These are phyloP conservation scores for Melanotaenia duboulayi DNA, from an alignment of 2,113 vertebrate genomes.

Conservation along the genomic window DNA sequence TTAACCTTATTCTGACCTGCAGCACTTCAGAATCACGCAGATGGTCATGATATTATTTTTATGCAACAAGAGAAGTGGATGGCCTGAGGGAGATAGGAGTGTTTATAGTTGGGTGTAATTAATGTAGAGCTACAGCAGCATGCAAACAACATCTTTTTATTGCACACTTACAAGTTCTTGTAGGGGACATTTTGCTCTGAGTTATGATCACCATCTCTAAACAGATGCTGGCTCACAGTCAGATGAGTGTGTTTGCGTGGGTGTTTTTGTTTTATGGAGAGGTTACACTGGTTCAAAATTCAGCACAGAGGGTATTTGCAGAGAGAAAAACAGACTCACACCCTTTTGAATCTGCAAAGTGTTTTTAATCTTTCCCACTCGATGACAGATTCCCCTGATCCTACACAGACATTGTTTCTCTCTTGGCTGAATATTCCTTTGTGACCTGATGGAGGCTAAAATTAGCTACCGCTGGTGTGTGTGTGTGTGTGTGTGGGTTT, in stretches of 20 bases:
- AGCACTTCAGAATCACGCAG: neutral
- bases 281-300: conserved; percentile 29
- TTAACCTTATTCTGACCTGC: conserved; percentile 50
- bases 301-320: conserved; percentile 3
- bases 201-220: conserved; percentile 36
- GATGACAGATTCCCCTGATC: conserved; percentile 28
- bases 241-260: conserved; percentile 5
- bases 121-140: conserved; percentile 9
- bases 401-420: conserved; percentile 35
- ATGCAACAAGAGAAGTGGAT: neutral
- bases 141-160: neutral
- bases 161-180: conserved; percentile 4
- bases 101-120: conserved; percentile 50
- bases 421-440: conserved; percentile 27
- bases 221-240: conserved; percentile 32
- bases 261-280: conserved; percentile 29
- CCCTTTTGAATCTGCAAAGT: conserved; percentile 17
- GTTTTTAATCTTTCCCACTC: conserved; percentile 50
- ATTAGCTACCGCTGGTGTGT: conserved; percentile 73
- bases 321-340: conserved; percentile 17
- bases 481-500: conserved; percentile 28
- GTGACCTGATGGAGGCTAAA: conserved; percentile 67
- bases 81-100: conserved; percentile 13
- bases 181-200: conserved; percentile 10
- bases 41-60: conserved; percentile 55